Percentiles rank a stretch among this genome's conserved stretches.
phyloP scores from a whole-genome alignment of 2,797 vertebrate genomes.

The Stomatorhinus walkeri region DNA sequence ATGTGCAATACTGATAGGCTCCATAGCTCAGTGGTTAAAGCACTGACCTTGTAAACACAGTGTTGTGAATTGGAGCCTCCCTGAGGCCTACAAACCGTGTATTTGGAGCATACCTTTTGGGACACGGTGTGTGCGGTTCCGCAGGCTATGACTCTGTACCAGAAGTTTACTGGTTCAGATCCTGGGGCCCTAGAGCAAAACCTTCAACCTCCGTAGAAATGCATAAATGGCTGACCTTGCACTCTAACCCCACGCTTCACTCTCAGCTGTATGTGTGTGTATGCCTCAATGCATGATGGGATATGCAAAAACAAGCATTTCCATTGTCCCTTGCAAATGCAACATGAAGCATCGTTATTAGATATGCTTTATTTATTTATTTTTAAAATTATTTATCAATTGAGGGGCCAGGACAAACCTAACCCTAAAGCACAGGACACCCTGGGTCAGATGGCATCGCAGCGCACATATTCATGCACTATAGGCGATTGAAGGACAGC shows the following conservation, averaged over 20 bases:
- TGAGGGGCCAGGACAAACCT: neutral
- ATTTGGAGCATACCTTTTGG: neutral
- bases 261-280: neutral
- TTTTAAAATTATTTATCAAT: neutral
- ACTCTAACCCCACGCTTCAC: neutral
- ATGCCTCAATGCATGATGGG: neutral
- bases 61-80: neutral
- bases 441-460: neutral
- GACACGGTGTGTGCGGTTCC: neutral
- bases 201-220: neutral
- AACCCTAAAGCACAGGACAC: neutral
- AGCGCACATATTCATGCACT: neutral
- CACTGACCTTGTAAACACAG: neutral
- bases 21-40: neutral
- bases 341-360: neutral
- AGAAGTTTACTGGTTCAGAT: neutral
- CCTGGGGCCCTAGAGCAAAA: neutral
- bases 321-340: neutral
- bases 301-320: neutral
- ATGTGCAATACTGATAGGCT: neutral
- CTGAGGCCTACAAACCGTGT: neutral
- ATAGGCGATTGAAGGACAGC: neutral
- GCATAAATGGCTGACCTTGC: neutral
- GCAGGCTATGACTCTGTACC: neutral
- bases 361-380: neutral